Base-by-base conservation (phyloP, 2,113 vertebrate genomes). In the Prionailurus bengalensis region DNA sequence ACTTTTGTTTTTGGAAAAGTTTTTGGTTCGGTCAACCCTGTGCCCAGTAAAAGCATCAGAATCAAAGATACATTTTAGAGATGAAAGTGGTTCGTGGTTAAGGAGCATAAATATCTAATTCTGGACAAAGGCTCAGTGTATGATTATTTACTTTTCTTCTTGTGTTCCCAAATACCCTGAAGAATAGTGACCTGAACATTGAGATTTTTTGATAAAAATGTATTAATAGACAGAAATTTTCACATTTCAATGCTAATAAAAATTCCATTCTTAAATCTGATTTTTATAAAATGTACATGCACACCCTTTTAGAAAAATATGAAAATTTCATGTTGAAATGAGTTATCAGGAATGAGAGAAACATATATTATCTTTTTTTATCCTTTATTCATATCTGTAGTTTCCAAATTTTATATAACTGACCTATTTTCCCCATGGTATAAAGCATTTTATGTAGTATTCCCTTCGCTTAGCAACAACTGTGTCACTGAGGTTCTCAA, bases 71-170 rank as follows among this genome's bases (percentile, higher is more conserved):
- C 1, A 0, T 10, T 58, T 27, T 31, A 53, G 19, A 33, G 10
- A 36, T 23, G 48, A 7, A 33, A 55, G 8, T 5, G 10, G 4
- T 5, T 45, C n/a, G 0, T 17, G 81, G 4, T 2, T 36, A 15
- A 79, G 33, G 13, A 61, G 13, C 27, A 63, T 23, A 36, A 70
- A 12, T 70, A 25, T 31, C 21, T 48, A 31, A 11, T 17, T 73
- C 23, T 48, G 5, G 21, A n/a, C 4, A 39, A 80, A 21, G 4
- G 1, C 29, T 27, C 9, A 23, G 8, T 31, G 13, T 29, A 0
- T 3, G 4, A 73, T n/a, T n/a, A 25, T 16, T 12, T 51, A 61
- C 25, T 1, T 81, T 48, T 80, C 71, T 16, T 82, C 1, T 27
- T 21, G 19, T 27, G 19, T 42, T 79, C 4, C 48, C 21, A 9